Conservation (phyloP, 2,113 vertebrate genomes). For the Thunnus maccoyii region DNA sequence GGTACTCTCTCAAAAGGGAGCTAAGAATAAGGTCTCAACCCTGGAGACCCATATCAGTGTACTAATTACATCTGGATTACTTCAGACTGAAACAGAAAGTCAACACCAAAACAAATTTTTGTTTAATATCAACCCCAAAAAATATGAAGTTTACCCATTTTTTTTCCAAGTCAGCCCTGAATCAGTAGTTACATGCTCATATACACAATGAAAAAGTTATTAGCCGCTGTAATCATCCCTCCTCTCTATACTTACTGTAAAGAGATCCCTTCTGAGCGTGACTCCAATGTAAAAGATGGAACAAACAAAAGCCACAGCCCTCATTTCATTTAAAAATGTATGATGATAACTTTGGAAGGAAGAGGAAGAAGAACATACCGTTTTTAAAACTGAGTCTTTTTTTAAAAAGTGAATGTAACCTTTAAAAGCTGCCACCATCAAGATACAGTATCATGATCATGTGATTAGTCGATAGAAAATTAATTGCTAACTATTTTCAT, state of each 20-base stretch:
- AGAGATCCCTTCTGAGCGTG: no score
- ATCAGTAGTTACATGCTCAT: not conserved
- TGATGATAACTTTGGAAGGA: not conserved
- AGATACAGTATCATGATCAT: no score
- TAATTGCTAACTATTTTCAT: no score
- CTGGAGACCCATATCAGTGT: conserved; percentile 51
- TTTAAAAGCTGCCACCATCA: not conserved
- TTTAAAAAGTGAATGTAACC: not conserved
- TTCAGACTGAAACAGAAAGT: conserved; percentile 51
- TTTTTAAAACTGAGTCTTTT: no score
- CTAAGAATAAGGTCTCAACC: conserved; percentile 49
- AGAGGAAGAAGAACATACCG: no score
- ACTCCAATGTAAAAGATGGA: no score
- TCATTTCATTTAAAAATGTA: not conserved
- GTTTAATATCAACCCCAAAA: not conserved
- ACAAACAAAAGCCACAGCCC: not conserved
- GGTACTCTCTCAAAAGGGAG: conserved; percentile 36
- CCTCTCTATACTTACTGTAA: no score
- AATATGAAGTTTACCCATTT: not conserved
- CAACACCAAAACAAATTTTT: not conserved
- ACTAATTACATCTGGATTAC: conserved; percentile 64
- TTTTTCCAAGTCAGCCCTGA: no score
- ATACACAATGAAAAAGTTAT: no score
- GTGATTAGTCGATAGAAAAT: no score
- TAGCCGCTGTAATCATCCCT: no score